Evolutionary conservation across 2,797 vertebrate species (phyloP), one percentile per base, ranked within the genome.

Genomic region (Neosilurus mollespiculum): DNA sequence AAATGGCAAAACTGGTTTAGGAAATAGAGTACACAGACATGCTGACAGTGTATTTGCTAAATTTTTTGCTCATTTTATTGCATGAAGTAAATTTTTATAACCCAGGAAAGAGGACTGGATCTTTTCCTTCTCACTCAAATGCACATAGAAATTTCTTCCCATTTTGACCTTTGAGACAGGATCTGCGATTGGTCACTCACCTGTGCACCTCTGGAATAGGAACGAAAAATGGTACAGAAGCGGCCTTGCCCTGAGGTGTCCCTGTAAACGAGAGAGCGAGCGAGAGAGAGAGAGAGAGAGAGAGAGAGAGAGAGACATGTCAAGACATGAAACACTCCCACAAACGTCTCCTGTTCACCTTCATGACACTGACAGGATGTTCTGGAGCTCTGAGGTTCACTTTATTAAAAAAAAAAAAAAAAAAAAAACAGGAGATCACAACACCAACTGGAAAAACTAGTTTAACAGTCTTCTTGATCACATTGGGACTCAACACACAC

Each of bases 151-250:
- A 30, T 30, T 30, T 30, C 30, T 30, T 30, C 30, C 30, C n/a
- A 18, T 2, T 10, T 1, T 56, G 58, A 78, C 7, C 24, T 64
- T 5, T 49, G 14, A 18, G 3, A 24, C 43, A 9, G 34, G 34
- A 67, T 53, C 22, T 22, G 18, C n/a, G 1, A 10, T 4, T n/a
- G 7, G 56, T 72, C 70, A 65, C 92, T 94, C 90, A 99, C 98
- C 96, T 99, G 98, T 16, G 98, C 98, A 51, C 98, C 98, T 85
- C 98, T 95, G 76, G 98, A 99, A 87, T 99, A 99, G 56, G 98
- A 99, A 86, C 98, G 95, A 91, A 99, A 99, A 91, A 99, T 99
- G 85, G 98, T 99, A 88, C 98, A 99, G 93, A 99, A 99, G 87
- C 98, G 92, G 82, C 98, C 98, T 90, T 99, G 98, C 30, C 98